phyloP scores from a whole-genome alignment of 2,888 invertebrate species.

The Caenorhabditis sp. region DNA sequence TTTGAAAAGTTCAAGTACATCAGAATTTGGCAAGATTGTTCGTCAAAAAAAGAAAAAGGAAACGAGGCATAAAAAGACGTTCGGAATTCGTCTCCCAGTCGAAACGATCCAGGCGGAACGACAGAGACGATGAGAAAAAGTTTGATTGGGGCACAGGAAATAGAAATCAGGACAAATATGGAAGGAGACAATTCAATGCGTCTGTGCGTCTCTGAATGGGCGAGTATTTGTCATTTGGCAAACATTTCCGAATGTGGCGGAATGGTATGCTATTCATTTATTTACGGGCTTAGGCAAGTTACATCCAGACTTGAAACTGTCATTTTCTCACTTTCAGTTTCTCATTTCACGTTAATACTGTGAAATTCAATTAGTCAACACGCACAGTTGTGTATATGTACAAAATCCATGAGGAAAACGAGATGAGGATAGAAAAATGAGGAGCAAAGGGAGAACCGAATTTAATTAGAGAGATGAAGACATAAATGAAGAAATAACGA shows the following conservation, averaged over 20 bases:
- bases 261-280: constrained; percentile 27
- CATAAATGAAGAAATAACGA: constrained; percentile 38
- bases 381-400: too few species aligned
- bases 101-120: not conserved
- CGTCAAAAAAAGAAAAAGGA: too few species aligned
- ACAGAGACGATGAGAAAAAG: constrained; percentile 21
- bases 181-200: constrained; percentile 8
- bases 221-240: constrained; percentile 48
- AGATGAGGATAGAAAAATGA: constrained; percentile 6
- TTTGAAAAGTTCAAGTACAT: too few species aligned
- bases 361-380: too few species aligned
- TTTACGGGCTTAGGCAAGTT: not conserved
- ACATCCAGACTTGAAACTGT: too few species aligned
- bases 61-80: too few species aligned
- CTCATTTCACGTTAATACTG: too few species aligned
- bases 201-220: constrained; percentile 12
- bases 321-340: too few species aligned
- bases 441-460: constrained; percentile 8
- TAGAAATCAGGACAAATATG: constrained; percentile 53
- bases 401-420: not conserved
- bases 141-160: constrained; percentile 47
- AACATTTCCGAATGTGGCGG: constrained; percentile 36
- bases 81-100: too few species aligned
- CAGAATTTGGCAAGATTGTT: too few species aligned
- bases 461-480: constrained; percentile 45